Evolutionary conservation across 1,140 invertebrate species (phyloP), one percentile per base, ranked within the genome.

Genomic region (Kradibia gibbosae): DNA sequence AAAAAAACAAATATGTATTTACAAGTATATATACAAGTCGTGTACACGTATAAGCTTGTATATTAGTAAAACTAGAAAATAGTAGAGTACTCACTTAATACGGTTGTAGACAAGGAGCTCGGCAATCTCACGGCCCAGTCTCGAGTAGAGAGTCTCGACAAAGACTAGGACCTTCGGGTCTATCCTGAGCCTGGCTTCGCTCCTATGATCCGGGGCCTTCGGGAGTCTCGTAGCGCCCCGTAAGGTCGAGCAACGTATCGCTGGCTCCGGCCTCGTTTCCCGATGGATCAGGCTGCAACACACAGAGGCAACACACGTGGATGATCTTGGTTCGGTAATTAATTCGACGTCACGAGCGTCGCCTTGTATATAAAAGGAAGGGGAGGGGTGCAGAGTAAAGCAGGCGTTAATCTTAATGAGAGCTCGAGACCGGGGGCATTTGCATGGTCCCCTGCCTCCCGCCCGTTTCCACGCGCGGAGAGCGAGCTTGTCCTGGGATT

Each of bases 141-240:
- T 94, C 4, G 97, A 98, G 90, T 98, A 98, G 60, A 96, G 95
- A 22, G 97, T 98, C 91, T 99, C 98, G n/a, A 98, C 97, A 89
- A 99, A 97, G 79, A 99, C 95, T 82, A 99, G 92, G 82, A 98
- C 97, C 91, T 98, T 98, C 42, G 96, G 95, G 91, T 98, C 97
- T 88, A 97, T 96, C 76, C 96, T 93, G 45, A 97, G 89, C 39
- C 95, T 93, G 75, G 96, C 95, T 86, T 96, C 95, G 34, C 95
- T 95, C 60, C 95, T 94, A 91, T 98, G 97, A 90, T 96, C 95
- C 57, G 94, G 94, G 55, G 94, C 93, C 31, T 92, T 91, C n/a
- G 89, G 88, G 78, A 91, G 84, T 39, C 92, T 90, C 39, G 92
- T 90, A 80, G 94, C 94, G 55, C 93, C 93, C 84, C 92, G 93